Evolutionary conservation across 1,140 invertebrate genomes (phyloP).

Genomic region (Diabrotica undecimpunctata): DNA sequence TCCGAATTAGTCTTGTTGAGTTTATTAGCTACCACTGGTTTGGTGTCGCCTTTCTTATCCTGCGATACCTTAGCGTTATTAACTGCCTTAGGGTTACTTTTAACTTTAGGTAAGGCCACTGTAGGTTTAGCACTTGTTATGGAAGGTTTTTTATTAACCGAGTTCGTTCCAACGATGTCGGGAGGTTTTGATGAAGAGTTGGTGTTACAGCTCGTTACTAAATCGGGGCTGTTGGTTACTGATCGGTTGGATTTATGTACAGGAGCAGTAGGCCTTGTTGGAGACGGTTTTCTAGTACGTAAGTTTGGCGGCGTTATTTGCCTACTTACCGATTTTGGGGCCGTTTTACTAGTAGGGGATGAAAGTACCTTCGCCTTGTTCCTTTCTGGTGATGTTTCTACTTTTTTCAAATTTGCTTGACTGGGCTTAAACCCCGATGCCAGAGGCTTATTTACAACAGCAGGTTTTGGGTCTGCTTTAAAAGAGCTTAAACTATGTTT

Average conservation of each 20-base stretch:
- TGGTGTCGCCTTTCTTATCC: slow-evolving; percentile 34
- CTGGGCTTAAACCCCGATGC: slow-evolving; percentile 37
- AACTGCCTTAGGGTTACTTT: slow-evolving; percentile 28
- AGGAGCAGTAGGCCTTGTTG: slow-evolving; percentile 39
- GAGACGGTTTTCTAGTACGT: slow-evolving; percentile 45
- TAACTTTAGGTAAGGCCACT: slow-evolving; percentile 29
- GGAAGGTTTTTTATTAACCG: slow-evolving; percentile 32
- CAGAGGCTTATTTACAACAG: slow-evolving; percentile 35
- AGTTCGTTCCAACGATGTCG: slow-evolving; percentile 54
- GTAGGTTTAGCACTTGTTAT: slow-evolving; percentile 31
- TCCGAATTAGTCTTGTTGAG: slow-evolving; percentile 33
- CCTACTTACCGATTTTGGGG: slow-evolving; percentile 47
- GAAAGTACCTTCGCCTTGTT: slow-evolving; percentile 39
- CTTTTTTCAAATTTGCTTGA: slow-evolving; percentile 15
- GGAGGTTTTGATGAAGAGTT: slow-evolving; percentile 60
- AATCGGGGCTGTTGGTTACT: slow-evolving; percentile 61
- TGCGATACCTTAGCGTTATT: slow-evolving; percentile 37
- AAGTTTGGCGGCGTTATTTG: slow-evolving; percentile 52
- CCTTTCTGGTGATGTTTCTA: slow-evolving; percentile 30
- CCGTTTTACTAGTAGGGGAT: slow-evolving; percentile 45
- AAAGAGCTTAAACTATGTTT: slow-evolving; percentile 36
- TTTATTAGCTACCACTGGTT: slow-evolving; percentile 38
- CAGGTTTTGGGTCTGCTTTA: slow-evolving; percentile 37
- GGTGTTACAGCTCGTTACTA: slow-evolving; percentile 63
- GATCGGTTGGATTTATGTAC: slow-evolving; percentile 37